Evolutionary conservation across 2,797 vertebrate species (phyloP).

Genomic region (Spatula versicolor): DNA sequence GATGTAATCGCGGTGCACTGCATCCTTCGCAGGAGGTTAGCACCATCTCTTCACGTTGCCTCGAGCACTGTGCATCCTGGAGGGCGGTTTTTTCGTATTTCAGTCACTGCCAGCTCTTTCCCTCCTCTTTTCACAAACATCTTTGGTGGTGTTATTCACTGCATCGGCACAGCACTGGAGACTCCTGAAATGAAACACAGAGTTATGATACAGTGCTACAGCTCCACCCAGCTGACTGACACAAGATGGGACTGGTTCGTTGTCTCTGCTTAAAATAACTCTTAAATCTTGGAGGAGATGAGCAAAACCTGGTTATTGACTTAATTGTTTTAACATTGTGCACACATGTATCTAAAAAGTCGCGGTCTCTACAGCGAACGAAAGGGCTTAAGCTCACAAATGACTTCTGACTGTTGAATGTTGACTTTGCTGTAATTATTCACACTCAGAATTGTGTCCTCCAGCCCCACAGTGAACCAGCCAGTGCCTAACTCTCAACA

Average conservation of each 20-base stretch:
- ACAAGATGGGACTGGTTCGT: neutral
- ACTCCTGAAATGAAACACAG: neutral
- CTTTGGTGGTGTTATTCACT: neutral
- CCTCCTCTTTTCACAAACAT: neutral
- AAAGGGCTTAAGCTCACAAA: neutral
- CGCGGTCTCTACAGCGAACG: neutral
- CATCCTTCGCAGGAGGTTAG: neutral
- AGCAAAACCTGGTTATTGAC: neutral
- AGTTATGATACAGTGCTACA: neutral
- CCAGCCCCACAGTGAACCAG: neutral
- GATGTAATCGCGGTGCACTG: neutral
- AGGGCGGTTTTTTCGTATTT: neutral
- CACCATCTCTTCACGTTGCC: neutral
- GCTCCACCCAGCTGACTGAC: constrained; percentile 24
- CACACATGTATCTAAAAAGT: neutral
- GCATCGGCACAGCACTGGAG: neutral
- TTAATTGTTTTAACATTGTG: neutral
- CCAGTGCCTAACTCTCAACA: neutral
- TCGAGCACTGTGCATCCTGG: neutral
- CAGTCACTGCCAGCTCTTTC: neutral
- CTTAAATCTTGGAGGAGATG: neutral
- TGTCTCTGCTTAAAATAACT: neutral
- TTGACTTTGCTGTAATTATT: neutral
- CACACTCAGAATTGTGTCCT: neutral
- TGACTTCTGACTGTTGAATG: neutral